Base-by-base conservation (phyloP, 2,113 vertebrate species). In the Cervus canadensis region DNA sequence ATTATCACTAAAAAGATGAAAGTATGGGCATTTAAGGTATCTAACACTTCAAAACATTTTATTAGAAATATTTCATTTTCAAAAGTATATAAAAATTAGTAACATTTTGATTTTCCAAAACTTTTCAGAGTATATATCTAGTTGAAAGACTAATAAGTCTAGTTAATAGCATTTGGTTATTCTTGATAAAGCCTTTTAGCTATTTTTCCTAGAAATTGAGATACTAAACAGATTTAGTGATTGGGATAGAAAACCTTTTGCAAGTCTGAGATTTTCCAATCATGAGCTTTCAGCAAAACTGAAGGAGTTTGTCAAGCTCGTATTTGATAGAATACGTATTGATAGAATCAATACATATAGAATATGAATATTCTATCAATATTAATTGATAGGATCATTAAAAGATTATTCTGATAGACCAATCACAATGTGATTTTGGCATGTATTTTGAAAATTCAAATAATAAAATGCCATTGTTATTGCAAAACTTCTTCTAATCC, bases 1-100 rank as follows among this genome's bases (percentile, higher is more conserved):
- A 89, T 93, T 93, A 93, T 95, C 17, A 96, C 78, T 43, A 40
- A n/a, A 71, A 91, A 40, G 33, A 92, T 87, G 90, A 56, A 78
- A 60, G 6, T 48, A 23, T 71, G 67, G 67, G 23, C 67, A 82
- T 56, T 52, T 59, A 88, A 93, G 11, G 3, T 1, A 40, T 84
- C 6, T 74, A 59, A 88, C 79, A 16, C 43, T 45, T 87, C 82
- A 56, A 84, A 30, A 45, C 1, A 86, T 57, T 91, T 93, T 67
- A 76, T 26, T 40, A 71, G 40, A 91, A 86, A 57, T 40, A 90
- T 91, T 95, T 86, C 26, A 83, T 96, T 94, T 64, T 16, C 8
- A 59, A 85, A 87, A 7, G 3, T 87, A 2, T 76, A 48, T 85
- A 85, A n/a, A 87, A 83, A 81, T 62, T 36, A 90, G 26, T 7